Evolutionary conservation across 2,113 vertebrate species (phyloP).

Genomic region (Sitta europaea): DNA sequence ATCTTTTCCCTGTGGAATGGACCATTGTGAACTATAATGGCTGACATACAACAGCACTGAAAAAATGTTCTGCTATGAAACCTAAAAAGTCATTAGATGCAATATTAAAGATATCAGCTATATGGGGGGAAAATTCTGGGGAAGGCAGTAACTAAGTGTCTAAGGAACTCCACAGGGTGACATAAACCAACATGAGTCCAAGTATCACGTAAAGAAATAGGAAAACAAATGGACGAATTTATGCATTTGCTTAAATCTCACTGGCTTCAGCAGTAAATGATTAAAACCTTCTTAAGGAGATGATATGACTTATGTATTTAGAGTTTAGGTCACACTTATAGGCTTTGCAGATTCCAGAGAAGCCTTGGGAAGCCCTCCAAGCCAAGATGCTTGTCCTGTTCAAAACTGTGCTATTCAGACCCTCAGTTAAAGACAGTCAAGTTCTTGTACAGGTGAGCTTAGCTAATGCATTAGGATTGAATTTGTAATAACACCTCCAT

Average conservation of each 20-base stretch:
- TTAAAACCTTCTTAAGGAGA: background rate
- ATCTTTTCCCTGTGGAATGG: background rate
- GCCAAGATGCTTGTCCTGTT: background rate
- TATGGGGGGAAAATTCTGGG: background rate
- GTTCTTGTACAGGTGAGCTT: background rate
- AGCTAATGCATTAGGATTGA: constrained; percentile 9
- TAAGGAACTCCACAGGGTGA: background rate
- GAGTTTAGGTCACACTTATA: background rate
- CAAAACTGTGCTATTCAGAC: background rate
- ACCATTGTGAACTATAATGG: rapidly evolving
- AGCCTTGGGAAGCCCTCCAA: background rate
- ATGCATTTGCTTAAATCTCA: background rate
- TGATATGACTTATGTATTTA: background rate
- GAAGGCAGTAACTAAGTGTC: background rate
- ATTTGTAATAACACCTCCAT: background rate
- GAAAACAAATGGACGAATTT: background rate
- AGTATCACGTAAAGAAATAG: background rate
- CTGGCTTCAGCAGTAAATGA: background rate
- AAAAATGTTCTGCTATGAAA: background rate
- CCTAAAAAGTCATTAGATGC: background rate
- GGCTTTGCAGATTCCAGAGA: background rate
- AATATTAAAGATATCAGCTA: background rate
- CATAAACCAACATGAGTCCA: background rate
- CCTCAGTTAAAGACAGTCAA: background rate
- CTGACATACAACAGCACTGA: background rate